Evolutionary conservation across 2,113 vertebrate species (phyloP).

Genomic region (Mungos mungo): DNA sequence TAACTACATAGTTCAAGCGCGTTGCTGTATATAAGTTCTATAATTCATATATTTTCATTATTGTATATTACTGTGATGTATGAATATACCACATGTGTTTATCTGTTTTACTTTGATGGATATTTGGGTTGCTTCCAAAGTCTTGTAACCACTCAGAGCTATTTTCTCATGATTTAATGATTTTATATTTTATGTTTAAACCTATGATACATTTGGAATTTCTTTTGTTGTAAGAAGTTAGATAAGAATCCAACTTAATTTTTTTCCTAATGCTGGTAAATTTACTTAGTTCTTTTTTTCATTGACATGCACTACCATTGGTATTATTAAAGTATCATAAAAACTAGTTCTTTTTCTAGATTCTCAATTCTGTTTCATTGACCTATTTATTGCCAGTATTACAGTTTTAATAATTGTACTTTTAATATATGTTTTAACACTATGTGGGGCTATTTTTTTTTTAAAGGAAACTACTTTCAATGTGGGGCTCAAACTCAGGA

Average conservation of each 20-base stretch:
- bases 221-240: background rate
- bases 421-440: background rate
- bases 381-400: background rate
- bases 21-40: background rate
- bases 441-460: background rate
- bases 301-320: background rate
- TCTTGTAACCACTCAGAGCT: background rate
- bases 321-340: background rate
- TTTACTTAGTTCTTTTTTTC: background rate
- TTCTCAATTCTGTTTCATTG: background rate
- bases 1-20: background rate
- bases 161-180: background rate
- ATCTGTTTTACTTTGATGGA: background rate
- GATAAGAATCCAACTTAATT: background rate
- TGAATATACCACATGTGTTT: background rate
- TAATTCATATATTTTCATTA: background rate
- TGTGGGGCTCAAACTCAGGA: background rate
- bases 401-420: background rate
- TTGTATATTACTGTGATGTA: background rate
- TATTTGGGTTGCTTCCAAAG: background rate
- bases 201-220: background rate
- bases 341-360: background rate
- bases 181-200: conserved; percentile 4
- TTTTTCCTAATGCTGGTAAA: background rate
- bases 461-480: background rate